Conservation (phyloP, 23 tunicate genomes). For the Ascidia mentula region DNA sequence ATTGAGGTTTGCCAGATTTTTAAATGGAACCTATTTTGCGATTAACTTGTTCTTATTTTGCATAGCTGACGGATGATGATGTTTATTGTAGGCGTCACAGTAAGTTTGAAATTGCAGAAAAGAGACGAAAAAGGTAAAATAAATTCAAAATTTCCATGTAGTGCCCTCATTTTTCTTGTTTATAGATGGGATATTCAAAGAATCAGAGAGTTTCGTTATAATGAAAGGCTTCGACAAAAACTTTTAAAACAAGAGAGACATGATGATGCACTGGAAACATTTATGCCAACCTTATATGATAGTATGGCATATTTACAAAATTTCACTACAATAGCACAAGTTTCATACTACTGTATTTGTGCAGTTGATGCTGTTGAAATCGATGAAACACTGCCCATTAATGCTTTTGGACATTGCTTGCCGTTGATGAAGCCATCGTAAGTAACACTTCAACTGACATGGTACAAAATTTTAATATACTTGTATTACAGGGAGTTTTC, state of each 20-base stretch:
- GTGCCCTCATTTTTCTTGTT: neutral
- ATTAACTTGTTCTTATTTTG: neutral
- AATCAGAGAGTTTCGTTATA: constrained; percentile 81
- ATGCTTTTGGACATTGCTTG: constrained; percentile 55
- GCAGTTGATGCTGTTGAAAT: constrained; percentile 53
- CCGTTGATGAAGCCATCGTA: constrained; percentile 22
- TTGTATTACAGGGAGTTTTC: neutral
- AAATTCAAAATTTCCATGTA: neutral
- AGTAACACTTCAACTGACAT: neutral
- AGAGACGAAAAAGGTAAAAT: constrained; percentile 43
- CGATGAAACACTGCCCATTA: constrained; percentile 56
- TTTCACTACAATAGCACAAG: neutral
- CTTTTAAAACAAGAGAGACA: constrained; percentile 42
- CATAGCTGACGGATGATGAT: constrained; percentile 50
- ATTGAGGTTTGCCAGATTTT: neutral
- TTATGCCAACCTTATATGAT: constrained; percentile 35
- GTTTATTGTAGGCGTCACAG: constrained; percentile 44
- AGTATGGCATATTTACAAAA: constrained; percentile 1
- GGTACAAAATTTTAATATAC: neutral
- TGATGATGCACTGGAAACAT: constrained; percentile 31
- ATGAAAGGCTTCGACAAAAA: constrained; percentile 70
- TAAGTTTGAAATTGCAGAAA: constrained; percentile 67
- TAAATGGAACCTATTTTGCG: too few species aligned
- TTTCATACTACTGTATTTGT: neutral
- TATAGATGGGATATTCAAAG: constrained; percentile 83